These are phyloP conservation scores for Eupithecia subumbrata DNA, from an alignment of 2,888 invertebrate species.

Conservation along the genomic window DNA sequence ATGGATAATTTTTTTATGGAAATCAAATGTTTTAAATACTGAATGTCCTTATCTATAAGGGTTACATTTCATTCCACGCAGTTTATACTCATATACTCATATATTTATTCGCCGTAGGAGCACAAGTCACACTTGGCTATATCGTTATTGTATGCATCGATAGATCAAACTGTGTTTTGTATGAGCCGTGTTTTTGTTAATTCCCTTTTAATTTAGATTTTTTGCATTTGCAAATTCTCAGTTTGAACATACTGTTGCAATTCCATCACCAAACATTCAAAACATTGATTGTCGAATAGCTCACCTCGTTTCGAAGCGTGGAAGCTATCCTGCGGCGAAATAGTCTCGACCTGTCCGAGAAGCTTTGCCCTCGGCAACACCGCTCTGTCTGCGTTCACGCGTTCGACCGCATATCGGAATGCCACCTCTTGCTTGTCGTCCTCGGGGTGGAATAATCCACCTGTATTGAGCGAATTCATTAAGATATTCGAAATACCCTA, in stretches of 20 bases:
- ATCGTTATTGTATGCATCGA: not conserved
- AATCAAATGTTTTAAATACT: not conserved
- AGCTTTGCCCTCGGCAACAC: conserved; percentile 94
- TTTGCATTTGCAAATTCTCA: not conserved
- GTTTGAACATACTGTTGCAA: not conserved
- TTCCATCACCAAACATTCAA: not conserved
- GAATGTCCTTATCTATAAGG: not conserved
- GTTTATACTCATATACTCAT: too few species aligned
- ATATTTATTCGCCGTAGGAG: too few species aligned
- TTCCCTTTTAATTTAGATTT: not conserved
- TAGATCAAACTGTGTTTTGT: not conserved
- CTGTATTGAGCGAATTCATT: conserved; percentile 71
- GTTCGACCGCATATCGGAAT: conserved; percentile 95
- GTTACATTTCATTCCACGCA: not conserved
- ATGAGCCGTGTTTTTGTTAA: not conserved
- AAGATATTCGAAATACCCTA: not conserved
- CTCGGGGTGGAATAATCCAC: conserved; percentile 94
- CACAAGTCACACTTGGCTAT: too few species aligned
- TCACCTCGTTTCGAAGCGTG: conserved; percentile 96
- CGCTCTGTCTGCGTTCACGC: conserved; percentile 92
- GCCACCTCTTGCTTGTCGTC: conserved; percentile 95
- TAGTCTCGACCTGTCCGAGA: conserved; percentile 94
- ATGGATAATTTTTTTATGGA: not conserved
- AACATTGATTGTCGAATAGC: conserved; percentile 33
- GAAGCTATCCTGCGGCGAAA: conserved; percentile 96